Conservation (phyloP, 2,113 vertebrate genomes). For the Nothobranchius kuhntae region DNA sequence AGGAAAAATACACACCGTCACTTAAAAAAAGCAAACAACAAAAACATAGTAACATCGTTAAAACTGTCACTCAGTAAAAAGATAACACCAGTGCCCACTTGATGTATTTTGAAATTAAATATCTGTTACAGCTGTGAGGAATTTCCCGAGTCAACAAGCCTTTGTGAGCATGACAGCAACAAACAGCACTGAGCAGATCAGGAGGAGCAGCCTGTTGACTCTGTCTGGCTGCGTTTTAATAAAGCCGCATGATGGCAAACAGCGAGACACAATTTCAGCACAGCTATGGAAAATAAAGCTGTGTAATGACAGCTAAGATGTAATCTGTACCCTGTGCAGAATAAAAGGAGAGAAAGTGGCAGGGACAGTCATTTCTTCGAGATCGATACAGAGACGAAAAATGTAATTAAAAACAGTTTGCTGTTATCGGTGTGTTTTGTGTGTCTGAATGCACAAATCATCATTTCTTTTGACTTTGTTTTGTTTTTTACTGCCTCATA, state of each 20-base stretch:
- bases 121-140: constrained; percentile 42
- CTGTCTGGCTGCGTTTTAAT: constrained; percentile 52
- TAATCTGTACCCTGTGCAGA: constrained; percentile 47
- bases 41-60: too few relatives aligned
- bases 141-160: constrained; percentile 43
- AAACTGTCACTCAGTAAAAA: too few relatives aligned
- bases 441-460: constrained; percentile 31
- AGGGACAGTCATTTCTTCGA: constrained; percentile 22
- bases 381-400: constrained; percentile 58
- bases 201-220: constrained; percentile 48
- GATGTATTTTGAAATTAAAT: constrained; percentile 25
- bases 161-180: constrained; percentile 48
- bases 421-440: constrained; percentile 23
- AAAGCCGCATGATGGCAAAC: constrained; percentile 59
- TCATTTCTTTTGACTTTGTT: background rate
- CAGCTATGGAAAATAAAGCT: constrained; percentile 60
- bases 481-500: too few relatives aligned
- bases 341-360: constrained; percentile 27
- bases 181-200: constrained; percentile 44
- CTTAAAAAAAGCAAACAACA: too few relatives aligned
- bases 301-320: constrained; percentile 63
- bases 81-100: constrained; percentile 38
- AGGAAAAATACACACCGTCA: too few relatives aligned
- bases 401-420: constrained; percentile 46
- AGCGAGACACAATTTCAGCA: constrained; percentile 60